phyloP scores from a whole-genome alignment of 2,797 vertebrate genomes.

The Schizothorax lantsangensis region DNA sequence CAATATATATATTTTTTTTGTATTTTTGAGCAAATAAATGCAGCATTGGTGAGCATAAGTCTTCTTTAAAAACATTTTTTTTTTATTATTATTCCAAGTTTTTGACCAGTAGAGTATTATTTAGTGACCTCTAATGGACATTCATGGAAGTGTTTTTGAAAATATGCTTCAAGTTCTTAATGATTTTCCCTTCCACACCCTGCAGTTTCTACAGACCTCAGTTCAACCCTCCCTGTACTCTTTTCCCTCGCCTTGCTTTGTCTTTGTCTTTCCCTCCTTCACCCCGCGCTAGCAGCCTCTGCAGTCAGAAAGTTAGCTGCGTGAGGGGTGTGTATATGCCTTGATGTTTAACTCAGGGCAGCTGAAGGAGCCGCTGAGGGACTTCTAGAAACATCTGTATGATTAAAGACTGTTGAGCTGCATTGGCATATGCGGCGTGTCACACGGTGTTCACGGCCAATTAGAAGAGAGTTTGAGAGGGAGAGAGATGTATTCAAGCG shows the following conservation, averaged over 20 bases:
- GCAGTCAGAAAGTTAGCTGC: constrained; percentile 14
- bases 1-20: not conserved
- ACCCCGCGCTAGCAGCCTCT: not conserved
- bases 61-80: not conserved
- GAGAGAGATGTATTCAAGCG: constrained; percentile 49
- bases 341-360: constrained; percentile 59
- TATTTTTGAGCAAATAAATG: not conserved
- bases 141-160: not conserved
- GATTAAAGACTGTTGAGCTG: constrained; percentile 63
- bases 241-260: not conserved
- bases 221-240: constrained; percentile 16
- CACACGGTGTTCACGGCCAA: constrained; percentile 59
- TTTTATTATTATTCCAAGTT: no score
- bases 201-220: constrained; percentile 20
- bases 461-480: constrained; percentile 61
- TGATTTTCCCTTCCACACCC: not conserved
- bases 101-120: not conserved
- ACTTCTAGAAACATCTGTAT: constrained; percentile 55
- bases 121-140: not conserved
- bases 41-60: not conserved
- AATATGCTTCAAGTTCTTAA: not conserved
- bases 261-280: constrained; percentile 6
- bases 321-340: constrained; percentile 28
- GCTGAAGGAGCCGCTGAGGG: constrained; percentile 55
- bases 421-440: constrained; percentile 55